Percentiles rank a stretch among this genome's conserved stretches.
Conservation (phyloP, 1,140 invertebrate species). For the Drosophila athabasca region DNA sequence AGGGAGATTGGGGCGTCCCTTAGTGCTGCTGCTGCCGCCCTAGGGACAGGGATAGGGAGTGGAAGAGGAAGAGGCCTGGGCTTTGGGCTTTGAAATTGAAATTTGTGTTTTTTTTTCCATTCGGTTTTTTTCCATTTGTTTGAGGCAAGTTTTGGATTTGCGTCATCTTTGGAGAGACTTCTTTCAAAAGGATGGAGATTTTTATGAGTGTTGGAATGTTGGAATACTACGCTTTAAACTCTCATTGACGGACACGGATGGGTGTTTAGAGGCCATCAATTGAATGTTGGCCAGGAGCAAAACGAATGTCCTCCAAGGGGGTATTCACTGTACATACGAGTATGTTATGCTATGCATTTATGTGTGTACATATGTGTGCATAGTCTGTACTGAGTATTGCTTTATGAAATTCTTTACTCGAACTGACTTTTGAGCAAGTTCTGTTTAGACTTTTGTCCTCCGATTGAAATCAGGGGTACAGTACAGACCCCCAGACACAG, state of each 20-base stretch:
- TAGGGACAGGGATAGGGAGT: conserved; percentile 34
- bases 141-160: conserved; percentile 25
- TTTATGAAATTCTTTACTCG: conserved; percentile 45
- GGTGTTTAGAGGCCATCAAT: too few relatives aligned
- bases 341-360: too few relatives aligned
- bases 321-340: not conserved
- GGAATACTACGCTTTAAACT: too few relatives aligned
- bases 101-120: conserved; percentile 52
- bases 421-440: conserved; percentile 3
- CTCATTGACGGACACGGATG: too few relatives aligned
- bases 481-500: too few relatives aligned
- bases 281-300: too few relatives aligned
- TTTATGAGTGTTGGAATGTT: too few relatives aligned
- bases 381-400: conserved; percentile 44
- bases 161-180: too few relatives aligned
- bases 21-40: conserved; percentile 24
- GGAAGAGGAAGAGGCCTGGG: not conserved
- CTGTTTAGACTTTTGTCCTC: not conserved
- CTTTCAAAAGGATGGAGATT: too few relatives aligned
- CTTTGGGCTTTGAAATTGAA: conserved; percentile 59
- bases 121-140: conserved; percentile 9
- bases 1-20: conserved; percentile 5
- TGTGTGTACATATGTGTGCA: conserved; percentile 4
- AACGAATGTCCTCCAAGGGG: too few relatives aligned
- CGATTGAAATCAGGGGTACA: too few relatives aligned